A percentile compares a stretch with the other conserved stretches of the same genome.
phyloP scores from a whole-genome alignment of 2,113 vertebrate species.

The Turdus rufiventris region DNA sequence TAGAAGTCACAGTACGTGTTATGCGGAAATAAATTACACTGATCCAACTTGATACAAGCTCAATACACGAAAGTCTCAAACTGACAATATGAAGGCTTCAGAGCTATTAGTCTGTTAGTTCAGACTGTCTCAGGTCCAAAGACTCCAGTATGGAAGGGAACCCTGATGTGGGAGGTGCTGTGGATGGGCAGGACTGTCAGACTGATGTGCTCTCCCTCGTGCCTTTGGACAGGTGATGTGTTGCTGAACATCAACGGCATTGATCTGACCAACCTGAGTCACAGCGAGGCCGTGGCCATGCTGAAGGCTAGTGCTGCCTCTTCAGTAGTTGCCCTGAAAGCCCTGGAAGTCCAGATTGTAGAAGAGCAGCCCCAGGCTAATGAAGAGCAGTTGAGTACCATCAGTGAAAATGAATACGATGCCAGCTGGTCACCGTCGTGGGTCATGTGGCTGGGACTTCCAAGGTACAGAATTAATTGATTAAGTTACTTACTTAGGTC shows the following conservation, averaged over 20 bases:
- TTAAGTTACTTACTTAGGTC: background rate
- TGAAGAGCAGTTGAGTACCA: conserved; percentile 78
- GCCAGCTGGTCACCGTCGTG: conserved; percentile 96
- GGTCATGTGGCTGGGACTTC: conserved; percentile 97
- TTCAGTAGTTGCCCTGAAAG: conserved; percentile 84
- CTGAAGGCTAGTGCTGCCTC: conserved; percentile 93
- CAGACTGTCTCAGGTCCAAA: background rate
- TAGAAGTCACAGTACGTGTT: background rate
- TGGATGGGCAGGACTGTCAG: background rate
- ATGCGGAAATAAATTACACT: background rate
- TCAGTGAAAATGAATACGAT: conserved; percentile 90
- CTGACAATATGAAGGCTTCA: background rate
- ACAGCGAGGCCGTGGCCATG: conserved; percentile 93
- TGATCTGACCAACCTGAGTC: conserved; percentile 91
- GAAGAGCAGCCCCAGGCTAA: conserved; percentile 78
- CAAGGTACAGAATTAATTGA: conserved; percentile 73
- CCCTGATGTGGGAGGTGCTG: background rate
- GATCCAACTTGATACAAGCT: background rate
- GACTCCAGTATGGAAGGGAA: background rate
- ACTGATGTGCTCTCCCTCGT: background rate
- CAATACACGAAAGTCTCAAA: background rate
- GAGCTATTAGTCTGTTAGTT: background rate
- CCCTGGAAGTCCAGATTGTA: conserved; percentile 87
- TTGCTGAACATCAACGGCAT: conserved; percentile 94
- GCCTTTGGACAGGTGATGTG: conserved; percentile 82